A percentile compares a stretch with the other conserved stretches of the same genome.
Conservation (phyloP, 2,888 invertebrate species). For the Leptopilina drosophilae region DNA sequence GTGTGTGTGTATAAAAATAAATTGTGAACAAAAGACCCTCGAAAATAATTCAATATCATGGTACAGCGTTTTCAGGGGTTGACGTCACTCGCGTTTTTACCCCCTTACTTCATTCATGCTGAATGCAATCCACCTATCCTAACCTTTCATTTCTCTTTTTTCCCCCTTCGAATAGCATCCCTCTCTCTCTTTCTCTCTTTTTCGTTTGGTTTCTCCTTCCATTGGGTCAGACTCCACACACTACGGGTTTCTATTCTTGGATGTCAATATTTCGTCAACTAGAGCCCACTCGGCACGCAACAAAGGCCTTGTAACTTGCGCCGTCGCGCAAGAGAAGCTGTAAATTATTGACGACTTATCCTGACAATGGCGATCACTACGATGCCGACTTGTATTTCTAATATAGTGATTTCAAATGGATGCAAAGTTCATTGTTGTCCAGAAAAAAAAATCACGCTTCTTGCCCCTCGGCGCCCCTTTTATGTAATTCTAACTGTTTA, state of each 20-base stretch:
- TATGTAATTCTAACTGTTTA: neutral
- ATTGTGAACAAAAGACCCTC: conserved; percentile 62
- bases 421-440: neutral
- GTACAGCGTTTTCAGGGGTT: conserved; percentile 46
- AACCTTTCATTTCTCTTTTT: conserved; percentile 29
- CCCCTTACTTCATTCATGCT: conserved; percentile 55
- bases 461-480: neutral
- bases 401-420: conserved; percentile 5
- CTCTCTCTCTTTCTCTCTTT: conserved; percentile 7
- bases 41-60: conserved; percentile 57
- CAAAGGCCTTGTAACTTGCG: conserved; percentile 59
- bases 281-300: conserved; percentile 68
- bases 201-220: conserved; percentile 37
- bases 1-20: conserved; percentile 61
- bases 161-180: conserved; percentile 41
- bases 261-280: conserved; percentile 76
- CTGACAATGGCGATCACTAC: conserved; percentile 18
- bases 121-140: conserved; percentile 57
- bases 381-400: conserved; percentile 5
- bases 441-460: no score
- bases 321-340: conserved; percentile 50
- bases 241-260: conserved; percentile 73
- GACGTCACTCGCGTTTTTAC: conserved; percentile 55
- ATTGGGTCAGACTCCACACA: conserved; percentile 53
- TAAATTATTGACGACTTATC: conserved; percentile 58